phyloP scores from a whole-genome alignment of 1,140 invertebrate species.

The Argopecten irradians region DNA sequence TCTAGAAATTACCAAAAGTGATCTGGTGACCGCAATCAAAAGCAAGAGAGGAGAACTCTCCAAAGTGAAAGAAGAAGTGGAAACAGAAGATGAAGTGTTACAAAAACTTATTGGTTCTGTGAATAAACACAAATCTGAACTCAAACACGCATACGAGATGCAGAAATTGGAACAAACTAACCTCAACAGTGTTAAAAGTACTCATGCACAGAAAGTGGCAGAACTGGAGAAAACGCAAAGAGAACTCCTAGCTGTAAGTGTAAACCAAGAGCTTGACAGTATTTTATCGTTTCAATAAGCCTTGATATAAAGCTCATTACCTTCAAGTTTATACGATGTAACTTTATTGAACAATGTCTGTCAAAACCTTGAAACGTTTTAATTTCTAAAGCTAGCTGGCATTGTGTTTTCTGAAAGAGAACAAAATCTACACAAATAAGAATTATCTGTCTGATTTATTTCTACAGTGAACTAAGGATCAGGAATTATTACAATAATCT shows the following conservation, averaged over 20 bases:
- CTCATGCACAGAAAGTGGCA: slow-evolving; percentile 65
- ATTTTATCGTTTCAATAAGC: too few relatives aligned
- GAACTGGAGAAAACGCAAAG: slow-evolving; percentile 70
- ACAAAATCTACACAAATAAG: too few relatives aligned
- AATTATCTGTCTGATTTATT: too few relatives aligned
- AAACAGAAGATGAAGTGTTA: slow-evolving; percentile 69
- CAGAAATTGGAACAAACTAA: slow-evolving; percentile 68
- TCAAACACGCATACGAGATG: slow-evolving; percentile 72
- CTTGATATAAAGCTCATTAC: too few relatives aligned
- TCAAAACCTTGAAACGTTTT: too few relatives aligned
- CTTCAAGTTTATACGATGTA: too few relatives aligned
- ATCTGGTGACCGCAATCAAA: slow-evolving; percentile 62
- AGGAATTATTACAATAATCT: too few relatives aligned
- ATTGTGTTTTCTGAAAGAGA: too few relatives aligned
- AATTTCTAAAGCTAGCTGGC: too few relatives aligned
- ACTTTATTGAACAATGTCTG: too few relatives aligned
- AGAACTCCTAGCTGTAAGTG: slow-evolving; percentile 63
- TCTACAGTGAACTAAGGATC: too few relatives aligned
- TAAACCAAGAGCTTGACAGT: too few relatives aligned
- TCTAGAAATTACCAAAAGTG: slow-evolving; percentile 64
- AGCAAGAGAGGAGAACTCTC: slow-evolving; percentile 61
- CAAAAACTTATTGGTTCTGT: slow-evolving; percentile 66
- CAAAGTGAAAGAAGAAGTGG: slow-evolving; percentile 66
- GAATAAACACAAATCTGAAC: slow-evolving; percentile 69
- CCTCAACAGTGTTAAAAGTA: slow-evolving; percentile 66